Evolutionary conservation across 2,113 vertebrate species (phyloP).

Genomic region (Paedocypris sp.): DNA sequence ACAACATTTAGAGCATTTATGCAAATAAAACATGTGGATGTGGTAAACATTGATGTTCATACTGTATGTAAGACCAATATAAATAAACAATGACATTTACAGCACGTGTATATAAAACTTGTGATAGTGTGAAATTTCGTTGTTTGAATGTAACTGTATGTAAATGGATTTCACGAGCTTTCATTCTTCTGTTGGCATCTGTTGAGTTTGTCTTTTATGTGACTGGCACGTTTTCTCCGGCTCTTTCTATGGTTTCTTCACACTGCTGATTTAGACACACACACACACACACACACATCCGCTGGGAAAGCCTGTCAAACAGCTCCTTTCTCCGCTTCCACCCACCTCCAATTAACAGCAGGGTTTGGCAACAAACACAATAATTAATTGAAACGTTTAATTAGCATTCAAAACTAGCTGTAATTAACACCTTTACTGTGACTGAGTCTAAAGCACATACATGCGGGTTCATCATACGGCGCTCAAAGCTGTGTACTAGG

Average conservation of each 20-base stretch:
- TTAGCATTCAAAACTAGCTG: conserved; percentile 73
- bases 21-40: no score
- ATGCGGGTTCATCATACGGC: conserved; percentile 24
- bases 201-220: neutral
- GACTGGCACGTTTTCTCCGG: neutral
- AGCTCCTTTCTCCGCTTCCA: conserved; percentile 44
- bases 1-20: no score
- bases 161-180: no score
- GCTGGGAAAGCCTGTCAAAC: conserved; percentile 36
- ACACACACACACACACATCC: conserved; percentile 47
- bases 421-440: conserved; percentile 81
- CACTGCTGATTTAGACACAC: conserved; percentile 52
- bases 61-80: no score
- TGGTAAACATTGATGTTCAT: no score
- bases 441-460: conserved; percentile 51
- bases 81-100: no score
- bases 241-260: conserved; percentile 47
- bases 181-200: neutral
- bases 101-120: no score
- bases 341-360: conserved; percentile 61
- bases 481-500: neutral
- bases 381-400: conserved; percentile 76
- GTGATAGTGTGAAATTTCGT: no score
- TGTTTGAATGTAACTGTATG: no score
- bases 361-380: conserved; percentile 65